A percentile compares a stretch with the other conserved stretches of the same genome.
Conservation (phyloP, 2,797 vertebrate species). For the Morus bassanus region DNA sequence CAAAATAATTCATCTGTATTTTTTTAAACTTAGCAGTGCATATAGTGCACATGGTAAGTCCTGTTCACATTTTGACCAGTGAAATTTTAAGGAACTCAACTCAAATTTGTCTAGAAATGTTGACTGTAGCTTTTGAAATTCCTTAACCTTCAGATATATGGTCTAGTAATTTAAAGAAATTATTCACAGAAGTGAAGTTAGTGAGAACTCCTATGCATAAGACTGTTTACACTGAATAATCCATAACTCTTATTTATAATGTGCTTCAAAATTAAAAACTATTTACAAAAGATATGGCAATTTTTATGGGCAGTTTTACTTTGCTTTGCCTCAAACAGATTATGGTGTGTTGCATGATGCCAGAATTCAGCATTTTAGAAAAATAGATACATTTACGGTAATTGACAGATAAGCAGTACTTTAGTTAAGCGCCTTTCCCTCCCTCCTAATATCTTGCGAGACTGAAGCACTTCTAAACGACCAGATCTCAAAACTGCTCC, state of each 20-base stretch:
- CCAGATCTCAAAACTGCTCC: background rate
- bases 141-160: background rate
- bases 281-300: background rate
- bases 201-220: background rate
- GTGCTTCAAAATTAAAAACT: background rate
- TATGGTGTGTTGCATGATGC: background rate
- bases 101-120: background rate
- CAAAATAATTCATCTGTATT: background rate
- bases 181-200: background rate
- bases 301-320: background rate
- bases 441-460: background rate
- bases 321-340: background rate
- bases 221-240: background rate
- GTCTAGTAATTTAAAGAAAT: background rate
- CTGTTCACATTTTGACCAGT: background rate
- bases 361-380: background rate
- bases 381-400: background rate
- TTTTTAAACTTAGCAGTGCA: background rate
- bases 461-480: background rate
- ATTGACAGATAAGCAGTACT: background rate
- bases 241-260: background rate
- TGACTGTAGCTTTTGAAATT: background rate
- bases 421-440: background rate
- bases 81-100: background rate
- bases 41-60: background rate